These are phyloP conservation scores for Hydropsyche tenuis DNA, from an alignment of 1,140 invertebrate species.

Conservation along the genomic window DNA sequence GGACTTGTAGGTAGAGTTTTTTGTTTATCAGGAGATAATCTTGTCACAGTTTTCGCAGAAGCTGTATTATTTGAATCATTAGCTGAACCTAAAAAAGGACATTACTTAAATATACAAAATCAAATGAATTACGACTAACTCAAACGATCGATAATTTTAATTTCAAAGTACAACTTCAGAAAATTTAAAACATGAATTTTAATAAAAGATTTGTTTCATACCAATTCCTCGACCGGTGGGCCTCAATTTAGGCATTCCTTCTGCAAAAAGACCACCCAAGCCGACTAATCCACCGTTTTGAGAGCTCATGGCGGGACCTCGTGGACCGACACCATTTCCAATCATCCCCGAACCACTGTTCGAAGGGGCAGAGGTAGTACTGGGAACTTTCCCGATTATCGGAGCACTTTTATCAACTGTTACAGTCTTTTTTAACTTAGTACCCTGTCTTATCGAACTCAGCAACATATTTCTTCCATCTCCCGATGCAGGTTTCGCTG, in stretches of 20 bases:
- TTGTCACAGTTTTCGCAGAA: background rate
- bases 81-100: too few relatives aligned
- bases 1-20: background rate
- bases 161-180: too few relatives aligned
- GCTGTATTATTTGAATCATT: background rate
- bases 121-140: too few relatives aligned
- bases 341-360: slow-evolving; percentile 49
- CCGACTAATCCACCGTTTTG: slow-evolving; percentile 63
- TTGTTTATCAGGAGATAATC: slow-evolving; percentile 9
- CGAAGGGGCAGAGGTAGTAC: slow-evolving; percentile 48
- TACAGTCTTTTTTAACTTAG: slow-evolving; percentile 82
- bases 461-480: slow-evolving; percentile 73
- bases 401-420: slow-evolving; percentile 91
- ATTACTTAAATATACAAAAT: too few relatives aligned
- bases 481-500: slow-evolving; percentile 60
- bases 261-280: slow-evolving; percentile 82
- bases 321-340: slow-evolving; percentile 56
- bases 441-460: slow-evolving; percentile 82
- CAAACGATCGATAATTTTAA: too few relatives aligned
- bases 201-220: slow-evolving; percentile 35
- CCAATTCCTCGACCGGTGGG: slow-evolving; percentile 69
- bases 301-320: slow-evolving; percentile 57
- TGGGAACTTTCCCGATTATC: slow-evolving; percentile 66
- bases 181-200: background rate
- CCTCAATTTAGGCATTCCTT: slow-evolving; percentile 86